phyloP scores from a whole-genome alignment of 2,797 vertebrate genomes.

The Apodemus agrarius region DNA sequence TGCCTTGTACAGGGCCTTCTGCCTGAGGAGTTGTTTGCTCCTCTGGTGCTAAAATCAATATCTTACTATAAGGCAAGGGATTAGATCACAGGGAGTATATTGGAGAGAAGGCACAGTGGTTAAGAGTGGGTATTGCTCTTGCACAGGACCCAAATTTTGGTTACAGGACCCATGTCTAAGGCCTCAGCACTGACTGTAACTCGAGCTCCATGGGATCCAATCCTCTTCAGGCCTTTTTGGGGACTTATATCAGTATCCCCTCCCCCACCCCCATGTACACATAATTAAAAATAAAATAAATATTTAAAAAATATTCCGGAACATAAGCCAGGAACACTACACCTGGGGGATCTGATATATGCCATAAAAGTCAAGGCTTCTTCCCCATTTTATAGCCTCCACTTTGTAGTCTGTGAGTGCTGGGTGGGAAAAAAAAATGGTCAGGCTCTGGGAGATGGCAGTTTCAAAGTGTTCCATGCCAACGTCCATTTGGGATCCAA shows the following conservation, averaged over 20 bases:
- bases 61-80: not conserved
- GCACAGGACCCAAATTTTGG: not conserved
- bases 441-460: conserved; percentile 56
- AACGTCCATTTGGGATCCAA: conserved; percentile 69
- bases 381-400: not conserved
- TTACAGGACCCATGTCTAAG: not conserved
- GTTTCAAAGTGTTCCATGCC: conserved; percentile 35
- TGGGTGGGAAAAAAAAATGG: not conserved
- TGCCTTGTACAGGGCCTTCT: not conserved
- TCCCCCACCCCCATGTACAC: not conserved
- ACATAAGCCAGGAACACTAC: not conserved
- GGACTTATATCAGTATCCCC: not conserved
- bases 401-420: not conserved
- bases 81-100: not conserved
- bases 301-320: not conserved
- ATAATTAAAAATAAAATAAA: not conserved
- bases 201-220: no score
- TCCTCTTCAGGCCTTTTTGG: not conserved
- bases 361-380: not conserved
- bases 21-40: not conserved
- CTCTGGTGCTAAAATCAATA: not conserved
- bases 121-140: not conserved
- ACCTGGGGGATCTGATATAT: no score
- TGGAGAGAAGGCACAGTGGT: not conserved
- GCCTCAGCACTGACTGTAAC: not conserved